Base-by-base conservation (phyloP, 2,888 invertebrate genomes). In the Copidosoma aretas region DNA sequence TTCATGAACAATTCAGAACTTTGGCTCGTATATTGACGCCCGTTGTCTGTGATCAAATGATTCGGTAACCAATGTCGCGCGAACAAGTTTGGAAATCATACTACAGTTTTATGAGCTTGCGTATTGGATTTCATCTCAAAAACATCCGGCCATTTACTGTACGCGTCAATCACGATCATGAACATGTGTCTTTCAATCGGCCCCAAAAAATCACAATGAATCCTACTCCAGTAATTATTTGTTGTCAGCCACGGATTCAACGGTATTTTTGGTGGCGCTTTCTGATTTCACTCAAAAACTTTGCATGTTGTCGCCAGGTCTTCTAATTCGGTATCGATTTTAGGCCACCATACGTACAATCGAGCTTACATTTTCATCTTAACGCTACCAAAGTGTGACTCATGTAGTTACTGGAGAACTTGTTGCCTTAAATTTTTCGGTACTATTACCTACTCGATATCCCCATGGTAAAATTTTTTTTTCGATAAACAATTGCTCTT, bases 11-110 rank as follows among this genome's bases (percentile, higher is more conserved):
- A 19, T 19, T 19, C 49, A 49, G 10, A 49, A 4, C 2, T 10
- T 49, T 49, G 2, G 3, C 49, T 10, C 19, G 25, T 49, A 56
- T 76, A 77, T 51, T 76, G 76, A 49, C 57, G 51, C 70, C n/a
- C 60, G 17, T 70, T 67, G 22, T 67, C 63, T 1, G 17, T 49
- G 1, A 62, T 17, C 8, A 68, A 46, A n/a, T 19, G 19, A 8
- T 71, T 62, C 0, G 64, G 62, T 3, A 71, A 64, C 0, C 65
- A 64, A 32, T 46, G 64, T 21, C 64, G 24, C 3, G 61, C 14
- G 61, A 71, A 71, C 24, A 43, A 25, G 12, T 61, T 46, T 49
- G 61, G 53, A 39, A 65, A 61, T 1, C 19, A 24, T 15, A 17
- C 15, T 41, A 67, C 41, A 17, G 21, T 61, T 17, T 67, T 61